Base-by-base conservation (phyloP, 2,797 vertebrate species). In the Pangasius djambal region DNA sequence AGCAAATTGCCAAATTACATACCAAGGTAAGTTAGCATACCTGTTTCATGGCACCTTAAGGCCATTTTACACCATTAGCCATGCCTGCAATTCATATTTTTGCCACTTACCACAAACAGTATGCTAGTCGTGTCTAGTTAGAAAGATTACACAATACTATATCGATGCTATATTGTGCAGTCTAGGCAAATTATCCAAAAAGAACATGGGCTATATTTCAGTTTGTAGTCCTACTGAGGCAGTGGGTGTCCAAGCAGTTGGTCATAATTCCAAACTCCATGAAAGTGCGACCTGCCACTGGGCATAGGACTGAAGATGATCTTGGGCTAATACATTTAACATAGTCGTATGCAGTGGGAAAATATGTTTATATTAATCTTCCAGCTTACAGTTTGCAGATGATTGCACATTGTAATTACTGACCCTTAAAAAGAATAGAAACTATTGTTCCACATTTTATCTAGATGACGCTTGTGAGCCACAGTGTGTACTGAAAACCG, bases 1-100 rank as follows among this genome's bases (percentile, higher is more conserved):
- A 98, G 22, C 97, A 98, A 91, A 94, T 99, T 74, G 97, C 97
- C 93, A 99, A 98, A 91, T 96, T 99, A 40, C 98, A 99, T 63
- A 97, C 97, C 0, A 98, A 99, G 98, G 98, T 99, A 93, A 61
- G 89, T 25, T 13, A 72, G 28, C 59, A 72, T 8, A 18, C 10
- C 20, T 79, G 20, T 6, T 18, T 67, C 4, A 52, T 52, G 18
- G 28, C 44, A 55, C 16, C 70, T 55, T 37, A 25, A 37, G 15
- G 7, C 25, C 2, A 86, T 57, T 85, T 70, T 85, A 61, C 34
- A 25, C 25, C 28, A 12, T 3, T 31, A 67, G 3, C 1, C 25
- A 65, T 83, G 40, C 28, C 37, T 84, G 61, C 40, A 67, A 67
- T 67, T 63, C 82, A 67, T n/a, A 25, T 50, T 50, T 67, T 84